Conservation (phyloP, 2,113 vertebrate species). For the Dipodomys ordii region DNA sequence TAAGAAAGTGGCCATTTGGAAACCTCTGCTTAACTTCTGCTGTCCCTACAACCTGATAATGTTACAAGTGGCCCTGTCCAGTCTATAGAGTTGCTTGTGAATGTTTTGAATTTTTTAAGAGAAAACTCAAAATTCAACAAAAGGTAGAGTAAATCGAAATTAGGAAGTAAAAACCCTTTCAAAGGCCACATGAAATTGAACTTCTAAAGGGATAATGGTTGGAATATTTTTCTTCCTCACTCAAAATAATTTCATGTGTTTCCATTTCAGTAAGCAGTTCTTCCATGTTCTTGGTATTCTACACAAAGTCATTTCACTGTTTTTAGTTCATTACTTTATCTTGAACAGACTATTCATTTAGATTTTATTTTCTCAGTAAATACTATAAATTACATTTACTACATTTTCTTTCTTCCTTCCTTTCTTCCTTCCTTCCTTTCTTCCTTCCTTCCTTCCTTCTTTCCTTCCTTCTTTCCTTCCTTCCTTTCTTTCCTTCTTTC, state of each 20-base stretch:
- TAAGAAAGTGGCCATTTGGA: slow-evolving; percentile 32
- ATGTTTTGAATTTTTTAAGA: slow-evolving; percentile 38
- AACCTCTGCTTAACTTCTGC: slow-evolving; percentile 45
- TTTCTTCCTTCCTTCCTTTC: too few relatives aligned
- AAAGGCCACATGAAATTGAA: slow-evolving; percentile 1
- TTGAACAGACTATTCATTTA: slow-evolving; percentile 45
- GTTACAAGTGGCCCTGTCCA: slow-evolving; percentile 21
- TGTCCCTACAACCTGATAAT: slow-evolving; percentile 25
- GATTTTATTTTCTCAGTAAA: slow-evolving; percentile 57
- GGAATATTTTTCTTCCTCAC: neutral
- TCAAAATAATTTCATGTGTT: slow-evolving; percentile 49
- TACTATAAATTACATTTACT: slow-evolving; percentile 43
- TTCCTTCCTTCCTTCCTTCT: too few relatives aligned
- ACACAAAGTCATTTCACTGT: slow-evolving; percentile 62
- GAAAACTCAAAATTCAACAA: slow-evolving; percentile 19
- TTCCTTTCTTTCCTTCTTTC: too few relatives aligned
- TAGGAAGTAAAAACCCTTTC: neutral
- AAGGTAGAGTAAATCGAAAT: slow-evolving; percentile 37
- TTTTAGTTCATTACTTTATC: slow-evolving; percentile 27
- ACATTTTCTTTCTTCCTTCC: neutral
- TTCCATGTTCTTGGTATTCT: slow-evolving; percentile 46
- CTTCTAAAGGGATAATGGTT: neutral
- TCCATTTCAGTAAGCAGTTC: slow-evolving; percentile 1
- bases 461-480: too few relatives aligned
- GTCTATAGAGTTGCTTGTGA: slow-evolving; percentile 13